phyloP scores from a whole-genome alignment of 2,113 vertebrate species.

The Cichladusa arquata region DNA sequence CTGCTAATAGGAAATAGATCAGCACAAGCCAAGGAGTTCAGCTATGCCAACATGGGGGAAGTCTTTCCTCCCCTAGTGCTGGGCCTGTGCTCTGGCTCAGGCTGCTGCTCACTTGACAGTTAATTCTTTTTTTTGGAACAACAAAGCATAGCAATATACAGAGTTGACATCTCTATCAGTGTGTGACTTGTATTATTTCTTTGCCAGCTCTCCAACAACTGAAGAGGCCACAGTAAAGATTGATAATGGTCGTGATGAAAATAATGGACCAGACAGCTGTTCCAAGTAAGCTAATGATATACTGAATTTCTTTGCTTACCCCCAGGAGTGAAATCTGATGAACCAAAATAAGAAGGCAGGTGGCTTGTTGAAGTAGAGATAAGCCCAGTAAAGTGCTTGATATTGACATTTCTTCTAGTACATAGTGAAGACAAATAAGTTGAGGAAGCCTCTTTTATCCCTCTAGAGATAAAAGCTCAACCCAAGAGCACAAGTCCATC shows the following conservation, averaged over 20 bases:
- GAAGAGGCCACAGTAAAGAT: slow-evolving; percentile 80
- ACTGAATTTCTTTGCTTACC: neutral
- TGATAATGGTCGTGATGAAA: slow-evolving; percentile 81
- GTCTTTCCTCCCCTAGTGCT: neutral
- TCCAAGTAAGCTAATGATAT: slow-evolving; percentile 73
- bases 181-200: neutral
- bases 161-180: neutral
- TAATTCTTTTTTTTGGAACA: neutral
- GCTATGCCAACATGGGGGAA: neutral
- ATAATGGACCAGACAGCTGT: slow-evolving; percentile 66
- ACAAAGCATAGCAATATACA: neutral
- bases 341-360: neutral
- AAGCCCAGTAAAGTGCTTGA: neutral
- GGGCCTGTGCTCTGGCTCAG: neutral
- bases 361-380: neutral
- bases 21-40: neutral
- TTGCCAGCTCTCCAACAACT: slow-evolving; percentile 60
- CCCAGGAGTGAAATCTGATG: neutral
- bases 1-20: neutral
- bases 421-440: neutral
- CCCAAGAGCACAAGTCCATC: neutral
- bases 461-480: neutral
- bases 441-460: neutral
- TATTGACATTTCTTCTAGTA: neutral
- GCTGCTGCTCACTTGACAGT: neutral